phyloP scores from a whole-genome alignment of 2,113 vertebrate species.

The Sinocyclocheilus grahami region DNA sequence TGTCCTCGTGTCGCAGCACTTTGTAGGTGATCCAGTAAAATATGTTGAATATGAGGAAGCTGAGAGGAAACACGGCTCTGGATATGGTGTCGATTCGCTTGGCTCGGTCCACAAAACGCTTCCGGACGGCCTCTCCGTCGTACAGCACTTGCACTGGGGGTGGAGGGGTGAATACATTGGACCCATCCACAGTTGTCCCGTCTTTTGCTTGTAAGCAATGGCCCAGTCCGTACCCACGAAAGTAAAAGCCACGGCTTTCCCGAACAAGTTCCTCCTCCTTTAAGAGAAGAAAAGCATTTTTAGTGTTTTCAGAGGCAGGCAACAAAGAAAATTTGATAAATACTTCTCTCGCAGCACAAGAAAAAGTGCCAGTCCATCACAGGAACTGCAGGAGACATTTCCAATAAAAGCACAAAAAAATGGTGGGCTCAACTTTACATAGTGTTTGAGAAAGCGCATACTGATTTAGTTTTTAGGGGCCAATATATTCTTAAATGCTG shows the following conservation, averaged over 20 bases:
- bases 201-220: constrained; percentile 85
- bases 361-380: background rate
- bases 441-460: background rate
- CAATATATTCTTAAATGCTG: background rate
- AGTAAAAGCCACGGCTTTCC: constrained; percentile 83
- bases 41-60: constrained; percentile 93
- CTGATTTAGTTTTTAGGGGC: background rate
- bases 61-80: constrained; percentile 87
- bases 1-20: constrained; percentile 88
- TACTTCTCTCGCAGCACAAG: background rate
- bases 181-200: constrained; percentile 68
- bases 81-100: constrained; percentile 93
- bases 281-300: constrained; percentile 56
- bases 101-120: constrained; percentile 83
- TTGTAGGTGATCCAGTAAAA: constrained; percentile 95
- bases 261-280: constrained; percentile 85
- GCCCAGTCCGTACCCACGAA: constrained; percentile 84
- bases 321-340: background rate
- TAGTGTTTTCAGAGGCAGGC: constrained; percentile 40
- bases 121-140: constrained; percentile 74
- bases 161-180: constrained; percentile 69
- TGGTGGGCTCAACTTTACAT: background rate
- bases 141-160: constrained; percentile 61
- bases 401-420: background rate
- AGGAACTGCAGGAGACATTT: background rate